Evolutionary conservation across 2,888 invertebrate genomes (phyloP).

Genomic region (Nemapogon koenigi): DNA sequence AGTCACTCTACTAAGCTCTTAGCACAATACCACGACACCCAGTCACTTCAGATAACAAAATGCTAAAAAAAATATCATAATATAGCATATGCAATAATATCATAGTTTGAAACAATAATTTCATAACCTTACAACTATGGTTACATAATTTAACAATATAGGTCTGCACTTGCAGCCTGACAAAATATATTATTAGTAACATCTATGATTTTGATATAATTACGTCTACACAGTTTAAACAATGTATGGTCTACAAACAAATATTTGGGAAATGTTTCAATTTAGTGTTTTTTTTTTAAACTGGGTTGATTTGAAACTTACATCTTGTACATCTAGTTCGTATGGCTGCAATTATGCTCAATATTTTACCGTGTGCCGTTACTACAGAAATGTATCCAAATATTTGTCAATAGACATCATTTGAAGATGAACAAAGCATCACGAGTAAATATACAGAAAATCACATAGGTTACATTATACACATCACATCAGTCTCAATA

Average conservation of each 20-base stretch:
- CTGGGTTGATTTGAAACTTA: too few species aligned
- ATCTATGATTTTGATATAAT: too few species aligned
- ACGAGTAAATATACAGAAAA: constrained; percentile 26
- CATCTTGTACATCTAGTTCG: too few species aligned
- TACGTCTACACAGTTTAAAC: too few species aligned
- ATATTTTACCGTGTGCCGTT: too few species aligned
- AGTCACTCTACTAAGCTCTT: constrained; percentile 3
- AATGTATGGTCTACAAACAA: too few species aligned
- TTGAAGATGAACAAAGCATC: constrained; percentile 35
- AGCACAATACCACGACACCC: neutral
- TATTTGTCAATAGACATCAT: too few species aligned
- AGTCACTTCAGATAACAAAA: neutral
- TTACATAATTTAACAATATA: neutral
- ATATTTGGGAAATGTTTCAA: too few species aligned
- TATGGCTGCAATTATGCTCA: too few species aligned
- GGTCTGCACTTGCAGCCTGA: constrained; percentile 1
- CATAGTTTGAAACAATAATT: neutral
- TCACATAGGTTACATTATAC: constrained; percentile 30
- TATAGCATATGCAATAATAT: neutral
- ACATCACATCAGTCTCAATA: constrained; percentile 45
- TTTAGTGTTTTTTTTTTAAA: too few species aligned
- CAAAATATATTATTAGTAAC: neutral
- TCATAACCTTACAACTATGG: neutral
- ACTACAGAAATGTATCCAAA: too few species aligned
- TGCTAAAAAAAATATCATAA: neutral